Percentiles rank a stretch among this genome's conserved stretches.
Conservation (phyloP, 2,888 invertebrate species). For the Oscheius sp. region DNA sequence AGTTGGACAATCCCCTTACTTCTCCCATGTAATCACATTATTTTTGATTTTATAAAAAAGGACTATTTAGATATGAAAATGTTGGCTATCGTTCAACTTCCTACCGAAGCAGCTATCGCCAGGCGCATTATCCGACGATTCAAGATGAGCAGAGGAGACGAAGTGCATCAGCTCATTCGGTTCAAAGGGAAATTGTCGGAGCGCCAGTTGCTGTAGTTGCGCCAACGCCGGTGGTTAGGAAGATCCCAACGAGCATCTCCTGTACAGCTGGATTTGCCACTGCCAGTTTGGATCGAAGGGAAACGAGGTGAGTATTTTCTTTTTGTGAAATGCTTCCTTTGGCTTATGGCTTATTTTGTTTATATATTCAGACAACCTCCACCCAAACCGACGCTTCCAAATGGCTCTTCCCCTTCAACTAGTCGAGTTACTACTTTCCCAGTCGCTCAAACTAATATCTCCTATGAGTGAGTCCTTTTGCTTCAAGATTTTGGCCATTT, state of each 20-base stretch:
- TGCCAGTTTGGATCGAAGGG: slow-evolving; percentile 48
- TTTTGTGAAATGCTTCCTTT: too few species aligned
- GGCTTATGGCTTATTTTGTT: neutral
- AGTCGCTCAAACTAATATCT: slow-evolving; percentile 28
- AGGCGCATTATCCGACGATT: slow-evolving; percentile 67
- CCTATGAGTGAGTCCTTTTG: slow-evolving; percentile 31
- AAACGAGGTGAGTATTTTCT: neutral
- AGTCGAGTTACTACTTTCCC: slow-evolving; percentile 57
- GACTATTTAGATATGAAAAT: slow-evolving; percentile 62
- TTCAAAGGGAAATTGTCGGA: slow-evolving; percentile 35
- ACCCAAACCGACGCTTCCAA: neutral
- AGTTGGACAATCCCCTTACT: slow-evolving; percentile 21
- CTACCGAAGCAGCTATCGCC: slow-evolving; percentile 66
- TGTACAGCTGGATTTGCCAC: slow-evolving; percentile 49
- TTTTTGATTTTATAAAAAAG: too few species aligned
- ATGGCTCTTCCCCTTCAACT: slow-evolving; percentile 31
- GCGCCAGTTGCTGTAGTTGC: slow-evolving; percentile 27
- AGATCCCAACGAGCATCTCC: slow-evolving; percentile 38
- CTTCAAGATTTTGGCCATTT: neutral
- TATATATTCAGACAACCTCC: neutral
- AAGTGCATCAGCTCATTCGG: slow-evolving; percentile 45
- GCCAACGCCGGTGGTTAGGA: slow-evolving; percentile 23
- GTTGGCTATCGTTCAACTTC: slow-evolving; percentile 66
- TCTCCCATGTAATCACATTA: slow-evolving; percentile 23
- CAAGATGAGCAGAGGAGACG: slow-evolving; percentile 55